Conservation (phyloP, 2,797 vertebrate genomes). For the Syngnathus acus region DNA sequence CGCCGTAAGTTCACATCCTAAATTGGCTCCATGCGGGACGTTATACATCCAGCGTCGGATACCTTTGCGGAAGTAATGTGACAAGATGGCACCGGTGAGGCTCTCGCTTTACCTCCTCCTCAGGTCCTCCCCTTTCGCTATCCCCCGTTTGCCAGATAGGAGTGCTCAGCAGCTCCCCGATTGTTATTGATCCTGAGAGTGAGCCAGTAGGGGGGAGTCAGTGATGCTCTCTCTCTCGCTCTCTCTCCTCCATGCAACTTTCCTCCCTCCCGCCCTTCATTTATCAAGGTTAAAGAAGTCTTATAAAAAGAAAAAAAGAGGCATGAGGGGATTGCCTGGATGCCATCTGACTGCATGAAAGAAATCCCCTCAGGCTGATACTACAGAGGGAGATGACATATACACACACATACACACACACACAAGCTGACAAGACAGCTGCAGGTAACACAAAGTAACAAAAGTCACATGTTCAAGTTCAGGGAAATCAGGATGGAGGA, state of each 20-base stretch:
- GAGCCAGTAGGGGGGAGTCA: conserved; percentile 52
- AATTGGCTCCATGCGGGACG: background rate
- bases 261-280: conserved; percentile 60
- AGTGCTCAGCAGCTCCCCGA: conserved; percentile 68
- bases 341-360: conserved; percentile 77
- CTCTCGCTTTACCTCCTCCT: conserved; percentile 30
- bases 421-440: background rate
- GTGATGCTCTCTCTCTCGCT: conserved; percentile 45
- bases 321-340: conserved; percentile 64
- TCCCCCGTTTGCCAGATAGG: conserved; percentile 61
- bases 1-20: background rate
- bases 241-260: conserved; percentile 53
- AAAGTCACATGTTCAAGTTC: conserved; percentile 27
- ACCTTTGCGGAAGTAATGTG: conserved; percentile 33
- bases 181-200: conserved; percentile 74
- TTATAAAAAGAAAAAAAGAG: conserved; percentile 73
- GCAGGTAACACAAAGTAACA: conserved; percentile 13
- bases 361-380: conserved; percentile 69
- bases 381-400: conserved; percentile 59
- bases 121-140: conserved; percentile 14
- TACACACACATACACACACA: conserved; percentile 14
- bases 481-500: too few relatives aligned
- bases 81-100: conserved; percentile 52
- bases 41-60: background rate
- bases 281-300: conserved; percentile 79